Base-by-base conservation (phyloP, 2,888 invertebrate species). In the Smittia aterrima region DNA sequence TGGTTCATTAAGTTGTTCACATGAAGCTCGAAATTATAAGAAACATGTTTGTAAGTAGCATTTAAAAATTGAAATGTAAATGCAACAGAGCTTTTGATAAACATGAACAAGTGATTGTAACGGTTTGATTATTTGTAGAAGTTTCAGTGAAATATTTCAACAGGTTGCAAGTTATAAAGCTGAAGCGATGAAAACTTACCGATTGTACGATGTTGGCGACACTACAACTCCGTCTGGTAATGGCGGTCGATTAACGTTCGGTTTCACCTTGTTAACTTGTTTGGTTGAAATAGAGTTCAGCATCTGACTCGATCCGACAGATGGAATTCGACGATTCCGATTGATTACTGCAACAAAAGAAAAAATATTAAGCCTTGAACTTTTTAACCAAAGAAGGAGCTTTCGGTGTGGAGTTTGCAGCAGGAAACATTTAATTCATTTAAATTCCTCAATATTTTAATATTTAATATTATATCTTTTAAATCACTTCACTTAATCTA, bases 251-350 rank as follows among this genome's bases (percentile, higher is more conserved):
- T 91, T 93, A 76, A 93, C 92, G 79, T 91, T 93, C 64, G 93
- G 93, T 82, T 93, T 94, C 79, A 93, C 93, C 83, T 93, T 93
- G 85, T 93, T 93, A 81, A 93, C 92, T 84, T 93, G 93, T 80
- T 93, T 90, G 77, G 91, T 89, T 1, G 85, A 90, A 70, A 89
- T 87, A 58, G 90, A 91, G 81, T 91, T 91, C 82, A 90, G 88
- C 79, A 90, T 85, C 78, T 87, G 88, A 78, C 87, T 87, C 77
- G 87, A 87, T 82, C 89, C 87, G 66, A 86, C 87, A 7, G 90
- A 89, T 77, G 89, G 90, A 81, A 88, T 91, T 77, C 92, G 87
- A 80, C 90, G 91, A 82, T 92, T 92, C 77, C 92, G 87, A 82
- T 89, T 91, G 82, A 92, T 89, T 82, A 92, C 92, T 92, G 84